Evolutionary conservation across 1,140 invertebrate species (phyloP).

Genomic region (Scaptomyza graminum): DNA sequence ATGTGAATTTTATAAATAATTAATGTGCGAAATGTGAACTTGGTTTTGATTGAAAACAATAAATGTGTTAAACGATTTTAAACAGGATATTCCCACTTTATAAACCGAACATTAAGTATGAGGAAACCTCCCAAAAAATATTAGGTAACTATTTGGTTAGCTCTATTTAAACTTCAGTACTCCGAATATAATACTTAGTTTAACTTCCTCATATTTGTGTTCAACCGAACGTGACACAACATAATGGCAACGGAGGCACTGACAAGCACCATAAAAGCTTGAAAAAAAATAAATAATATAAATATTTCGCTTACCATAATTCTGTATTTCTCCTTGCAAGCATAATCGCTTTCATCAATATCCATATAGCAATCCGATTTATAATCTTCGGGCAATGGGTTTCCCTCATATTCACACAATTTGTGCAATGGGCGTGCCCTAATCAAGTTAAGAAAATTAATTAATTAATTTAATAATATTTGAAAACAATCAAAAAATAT

Average conservation of each 20-base stretch:
- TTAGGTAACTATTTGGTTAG: not conserved
- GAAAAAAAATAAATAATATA: too few species aligned
- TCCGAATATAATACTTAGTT: not conserved
- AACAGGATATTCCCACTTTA: too few species aligned
- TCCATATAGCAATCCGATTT: slow-evolving; percentile 93
- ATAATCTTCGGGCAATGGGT: slow-evolving; percentile 89
- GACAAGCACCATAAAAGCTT: slow-evolving; percentile 5
- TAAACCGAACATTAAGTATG: too few species aligned
- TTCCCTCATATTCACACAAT: slow-evolving; percentile 91
- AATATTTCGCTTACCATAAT: slow-evolving; percentile 91
- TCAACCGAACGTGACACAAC: not conserved
- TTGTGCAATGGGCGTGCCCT: slow-evolving; percentile 88
- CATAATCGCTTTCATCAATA: slow-evolving; percentile 91
- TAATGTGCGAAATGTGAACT: not conserved
- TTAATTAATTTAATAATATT: not conserved
- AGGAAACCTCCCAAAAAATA: too few species aligned
- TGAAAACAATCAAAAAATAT: slow-evolving; percentile 15
- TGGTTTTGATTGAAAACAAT: not conserved
- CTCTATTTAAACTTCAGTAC: not conserved
- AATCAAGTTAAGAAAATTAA: not conserved
- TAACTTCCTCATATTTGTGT: not conserved
- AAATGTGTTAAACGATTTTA: not conserved
- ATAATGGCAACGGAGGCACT: not conserved
- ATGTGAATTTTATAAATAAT: not conserved
- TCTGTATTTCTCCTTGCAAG: slow-evolving; percentile 92